Percentiles rank a stretch among this genome's conserved stretches.
Conservation (phyloP, 2,888 invertebrate species). For the Drosophila emarginata region DNA sequence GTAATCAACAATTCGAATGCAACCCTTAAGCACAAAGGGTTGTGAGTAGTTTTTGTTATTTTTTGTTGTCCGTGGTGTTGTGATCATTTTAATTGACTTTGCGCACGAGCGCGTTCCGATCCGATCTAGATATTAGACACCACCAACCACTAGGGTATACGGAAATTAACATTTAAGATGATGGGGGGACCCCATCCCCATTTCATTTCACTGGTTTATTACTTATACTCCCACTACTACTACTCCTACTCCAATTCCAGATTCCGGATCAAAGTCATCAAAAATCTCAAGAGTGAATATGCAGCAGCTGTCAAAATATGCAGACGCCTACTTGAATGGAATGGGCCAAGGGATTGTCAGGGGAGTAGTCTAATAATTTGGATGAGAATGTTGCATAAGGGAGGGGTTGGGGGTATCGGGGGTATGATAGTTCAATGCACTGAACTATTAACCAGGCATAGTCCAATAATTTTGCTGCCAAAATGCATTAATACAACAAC, state of each 20-base stretch:
- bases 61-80: slow-evolving; percentile 48
- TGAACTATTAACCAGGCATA: slow-evolving; percentile 29
- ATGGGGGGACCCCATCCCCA: neutral
- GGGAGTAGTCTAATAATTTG: neutral
- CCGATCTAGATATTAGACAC: slow-evolving; percentile 36
- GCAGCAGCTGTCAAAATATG: slow-evolving; percentile 68
- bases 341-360: neutral
- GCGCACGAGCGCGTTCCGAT: slow-evolving; percentile 70
- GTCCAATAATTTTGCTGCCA: slow-evolving; percentile 10
- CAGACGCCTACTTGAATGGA: slow-evolving; percentile 54
- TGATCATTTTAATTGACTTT: slow-evolving; percentile 77
- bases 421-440: slow-evolving; percentile 56
- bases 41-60: slow-evolving; percentile 29
- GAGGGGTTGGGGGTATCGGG: slow-evolving; percentile 19
- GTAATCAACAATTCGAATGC: slow-evolving; percentile 63
- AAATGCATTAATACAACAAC: slow-evolving; percentile 18
- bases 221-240: neutral
- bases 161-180: slow-evolving; percentile 60
- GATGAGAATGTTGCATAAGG: neutral
- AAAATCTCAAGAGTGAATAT: slow-evolving; percentile 27
- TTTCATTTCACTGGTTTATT: too few relatives aligned
- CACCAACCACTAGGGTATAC: slow-evolving; percentile 36
- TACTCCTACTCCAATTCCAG: neutral
- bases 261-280: slow-evolving; percentile 25
- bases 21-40: slow-evolving; percentile 43